phyloP scores from a whole-genome alignment of 2,113 vertebrate genomes.

The Reinhardtius hippoglossoides region DNA sequence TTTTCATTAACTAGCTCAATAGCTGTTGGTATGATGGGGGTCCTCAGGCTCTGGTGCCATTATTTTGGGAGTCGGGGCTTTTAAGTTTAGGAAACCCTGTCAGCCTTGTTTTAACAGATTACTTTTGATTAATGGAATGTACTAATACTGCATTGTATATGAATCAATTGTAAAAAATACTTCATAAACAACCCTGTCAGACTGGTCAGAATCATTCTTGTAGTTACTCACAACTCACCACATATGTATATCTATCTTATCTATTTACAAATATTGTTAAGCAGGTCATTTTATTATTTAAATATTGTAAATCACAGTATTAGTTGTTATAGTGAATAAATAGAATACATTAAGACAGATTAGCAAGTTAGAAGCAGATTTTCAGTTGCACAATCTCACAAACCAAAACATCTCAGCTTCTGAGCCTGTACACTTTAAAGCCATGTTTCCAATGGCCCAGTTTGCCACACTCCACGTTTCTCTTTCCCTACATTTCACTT shows the following conservation, averaged over 20 bases:
- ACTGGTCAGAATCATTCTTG: background rate
- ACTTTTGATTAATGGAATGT: background rate
- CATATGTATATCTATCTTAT: background rate
- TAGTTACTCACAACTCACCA: background rate
- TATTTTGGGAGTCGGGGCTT: too few relatives aligned
- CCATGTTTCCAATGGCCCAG: background rate
- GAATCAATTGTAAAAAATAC: background rate
- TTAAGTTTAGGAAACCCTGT: background rate
- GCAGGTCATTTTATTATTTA: background rate
- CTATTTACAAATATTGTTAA: background rate
- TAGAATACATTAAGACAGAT: background rate
- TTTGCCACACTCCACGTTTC: background rate
- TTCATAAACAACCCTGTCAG: background rate
- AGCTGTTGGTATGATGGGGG: too few relatives aligned
- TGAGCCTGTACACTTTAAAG: background rate
- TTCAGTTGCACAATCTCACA: background rate
- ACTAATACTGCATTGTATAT: too few relatives aligned
- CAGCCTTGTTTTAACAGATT: background rate
- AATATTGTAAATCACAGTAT: background rate
- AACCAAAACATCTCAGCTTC: background rate
- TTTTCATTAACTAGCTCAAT: too few relatives aligned
- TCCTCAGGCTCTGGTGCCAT: too few relatives aligned
- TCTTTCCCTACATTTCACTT: conserved; percentile 9
- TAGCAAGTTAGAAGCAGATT: background rate
- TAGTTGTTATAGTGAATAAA: background rate